Evolutionary conservation across 2,113 vertebrate genomes (phyloP).

Genomic region (Lontra canadensis): DNA sequence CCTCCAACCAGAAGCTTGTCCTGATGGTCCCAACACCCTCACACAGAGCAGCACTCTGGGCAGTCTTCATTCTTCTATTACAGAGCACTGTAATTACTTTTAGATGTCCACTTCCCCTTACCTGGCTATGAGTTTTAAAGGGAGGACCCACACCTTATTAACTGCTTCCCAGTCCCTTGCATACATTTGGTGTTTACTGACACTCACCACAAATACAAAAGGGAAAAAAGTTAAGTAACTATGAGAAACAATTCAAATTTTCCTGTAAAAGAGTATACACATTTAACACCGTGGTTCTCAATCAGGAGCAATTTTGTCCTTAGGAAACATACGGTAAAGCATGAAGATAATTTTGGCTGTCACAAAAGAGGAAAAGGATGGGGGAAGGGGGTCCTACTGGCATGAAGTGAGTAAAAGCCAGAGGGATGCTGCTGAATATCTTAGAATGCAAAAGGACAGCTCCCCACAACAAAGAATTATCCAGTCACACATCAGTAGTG

Average conservation of each 20-base stretch:
- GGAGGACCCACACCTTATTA: not conserved
- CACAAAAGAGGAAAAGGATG: not conserved
- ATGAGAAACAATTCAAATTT: slow-evolving; percentile 2
- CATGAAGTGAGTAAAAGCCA: not conserved
- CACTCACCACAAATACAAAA: not conserved
- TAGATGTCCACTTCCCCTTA: not conserved
- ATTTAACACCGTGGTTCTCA: slow-evolving; percentile 23
- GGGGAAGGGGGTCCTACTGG: not conserved
- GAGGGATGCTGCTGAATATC: not conserved
- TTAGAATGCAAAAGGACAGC: not conserved
- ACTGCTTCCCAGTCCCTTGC: not conserved
- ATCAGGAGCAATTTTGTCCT: not conserved
- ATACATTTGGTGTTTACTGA: not conserved
- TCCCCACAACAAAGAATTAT: not conserved
- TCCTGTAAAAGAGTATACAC: not conserved
- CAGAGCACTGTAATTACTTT: not conserved
- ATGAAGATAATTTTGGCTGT: not conserved
- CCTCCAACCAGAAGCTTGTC: not conserved
- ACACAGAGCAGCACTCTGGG: not conserved
- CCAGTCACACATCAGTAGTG: not conserved
- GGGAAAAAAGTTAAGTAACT: not conserved
- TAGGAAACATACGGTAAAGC: not conserved
- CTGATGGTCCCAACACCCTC: not conserved
- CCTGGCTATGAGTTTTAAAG: not conserved
- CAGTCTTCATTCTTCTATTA: not conserved